Percentiles rank a stretch among this genome's conserved stretches.
These are phyloP conservation scores for Nebria brevicollis DNA, from an alignment of 2,888 invertebrate genomes.

Conservation along the genomic window DNA sequence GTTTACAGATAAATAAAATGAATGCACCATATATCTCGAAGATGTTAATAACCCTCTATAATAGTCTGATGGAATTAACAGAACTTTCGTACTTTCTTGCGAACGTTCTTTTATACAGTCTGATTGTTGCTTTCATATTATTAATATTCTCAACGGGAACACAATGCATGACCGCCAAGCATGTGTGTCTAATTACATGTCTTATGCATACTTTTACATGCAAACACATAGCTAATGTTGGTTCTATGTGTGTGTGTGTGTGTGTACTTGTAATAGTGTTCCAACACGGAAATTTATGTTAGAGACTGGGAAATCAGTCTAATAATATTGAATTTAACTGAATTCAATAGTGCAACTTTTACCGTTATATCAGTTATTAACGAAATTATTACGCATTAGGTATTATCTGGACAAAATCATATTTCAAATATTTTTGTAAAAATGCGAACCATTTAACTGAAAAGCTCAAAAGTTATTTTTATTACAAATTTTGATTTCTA, in stretches of 20 bases:
- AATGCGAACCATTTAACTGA: no score
- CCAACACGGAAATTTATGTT: no score
- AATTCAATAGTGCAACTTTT: no score
- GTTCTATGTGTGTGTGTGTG: background rate
- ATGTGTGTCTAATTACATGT: conserved; percentile 46
- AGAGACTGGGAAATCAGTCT: no score
- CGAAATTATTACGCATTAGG: no score
- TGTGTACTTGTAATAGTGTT: background rate
- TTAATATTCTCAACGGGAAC: conserved; percentile 42
- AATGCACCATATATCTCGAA: background rate
- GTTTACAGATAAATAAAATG: background rate
- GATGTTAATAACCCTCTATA: conserved; percentile 6
- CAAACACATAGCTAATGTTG: background rate
- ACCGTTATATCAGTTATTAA: no score
- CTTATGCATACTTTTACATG: conserved; percentile 7
- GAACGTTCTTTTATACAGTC: background rate
- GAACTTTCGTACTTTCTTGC: conserved; percentile 3
- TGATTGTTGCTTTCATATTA: conserved; percentile 47
- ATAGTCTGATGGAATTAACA: conserved; percentile 3
- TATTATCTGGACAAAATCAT: no score
- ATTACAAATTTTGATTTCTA: no score
- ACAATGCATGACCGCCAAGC: conserved; percentile 43
- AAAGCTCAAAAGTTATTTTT: no score
- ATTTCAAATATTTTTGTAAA: no score
- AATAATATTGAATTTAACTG: no score